phyloP scores from a whole-genome alignment of 2,888 invertebrate genomes.

The Phortica okadai region DNA sequence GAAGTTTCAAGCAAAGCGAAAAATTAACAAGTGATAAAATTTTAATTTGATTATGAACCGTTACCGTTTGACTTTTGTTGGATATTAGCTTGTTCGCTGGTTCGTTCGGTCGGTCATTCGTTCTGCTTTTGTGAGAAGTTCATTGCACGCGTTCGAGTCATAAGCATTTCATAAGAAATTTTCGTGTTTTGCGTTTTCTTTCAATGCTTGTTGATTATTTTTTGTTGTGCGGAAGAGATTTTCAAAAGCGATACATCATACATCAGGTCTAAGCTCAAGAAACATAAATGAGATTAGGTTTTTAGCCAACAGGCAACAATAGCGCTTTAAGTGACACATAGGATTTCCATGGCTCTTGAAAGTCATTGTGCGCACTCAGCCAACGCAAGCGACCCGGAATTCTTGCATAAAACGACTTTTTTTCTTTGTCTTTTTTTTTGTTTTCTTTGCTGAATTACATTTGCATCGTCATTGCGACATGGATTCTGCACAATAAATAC shows the following conservation, averaged over 20 bases:
- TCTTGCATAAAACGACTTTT: not conserved
- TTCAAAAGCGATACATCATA: too few species aligned
- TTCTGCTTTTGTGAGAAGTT: not conserved
- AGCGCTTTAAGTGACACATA: too few species aligned
- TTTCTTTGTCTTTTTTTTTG: not conserved
- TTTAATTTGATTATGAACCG: constrained; percentile 64
- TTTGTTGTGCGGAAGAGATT: too few species aligned
- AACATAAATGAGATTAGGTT: too few species aligned
- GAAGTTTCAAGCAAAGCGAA: constrained; percentile 27
- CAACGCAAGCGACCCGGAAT: not conserved
- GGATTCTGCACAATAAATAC: not conserved
- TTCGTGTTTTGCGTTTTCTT: constrained; percentile 25
- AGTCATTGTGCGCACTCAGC: not conserved
- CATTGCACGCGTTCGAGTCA: not conserved
- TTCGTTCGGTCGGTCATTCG: not conserved
- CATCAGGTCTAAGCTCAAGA: too few species aligned
- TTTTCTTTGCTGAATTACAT: not conserved
- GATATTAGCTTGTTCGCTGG: not conserved
- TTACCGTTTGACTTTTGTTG: constrained; percentile 37
- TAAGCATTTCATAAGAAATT: not conserved
- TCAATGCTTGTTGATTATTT: not conserved
- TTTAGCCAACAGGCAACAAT: too few species aligned
- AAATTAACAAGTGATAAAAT: constrained; percentile 66
- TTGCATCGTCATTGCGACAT: constrained; percentile 22
- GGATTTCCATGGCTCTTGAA: too few species aligned